These are phyloP conservation scores for Tolypeutes matacus DNA, from an alignment of 2,797 vertebrate species.

Conservation along the genomic window DNA sequence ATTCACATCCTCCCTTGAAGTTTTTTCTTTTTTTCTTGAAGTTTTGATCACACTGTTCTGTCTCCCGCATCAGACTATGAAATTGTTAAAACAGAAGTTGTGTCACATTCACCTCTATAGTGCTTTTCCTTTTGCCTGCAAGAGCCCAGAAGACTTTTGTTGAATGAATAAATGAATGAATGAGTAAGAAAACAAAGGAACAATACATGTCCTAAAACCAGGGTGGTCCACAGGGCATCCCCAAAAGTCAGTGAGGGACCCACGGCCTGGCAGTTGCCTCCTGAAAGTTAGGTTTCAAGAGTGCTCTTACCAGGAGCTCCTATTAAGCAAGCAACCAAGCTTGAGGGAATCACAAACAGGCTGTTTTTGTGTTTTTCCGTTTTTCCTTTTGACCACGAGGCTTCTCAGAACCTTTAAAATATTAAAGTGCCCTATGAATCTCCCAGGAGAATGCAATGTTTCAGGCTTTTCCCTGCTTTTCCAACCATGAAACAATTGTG, in stretches of 20 bases:
- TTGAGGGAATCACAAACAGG: background rate
- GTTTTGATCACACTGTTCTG: background rate
- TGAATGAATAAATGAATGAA: background rate
- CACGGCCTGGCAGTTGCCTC: rapidly evolving
- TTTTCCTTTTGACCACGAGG: background rate
- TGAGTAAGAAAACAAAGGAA: background rate
- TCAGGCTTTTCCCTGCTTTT: background rate
- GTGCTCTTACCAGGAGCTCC: background rate
- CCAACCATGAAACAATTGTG: background rate
- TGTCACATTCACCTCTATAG: background rate
- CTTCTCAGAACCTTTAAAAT: background rate
- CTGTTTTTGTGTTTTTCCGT: background rate
- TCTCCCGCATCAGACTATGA: background rate
- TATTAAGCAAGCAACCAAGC: background rate
- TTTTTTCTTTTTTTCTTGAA: too few species aligned
- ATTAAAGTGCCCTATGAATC: background rate
- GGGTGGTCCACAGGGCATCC: background rate
- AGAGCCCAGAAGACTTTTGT: background rate
- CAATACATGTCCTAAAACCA: background rate
- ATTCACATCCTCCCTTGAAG: too few species aligned
- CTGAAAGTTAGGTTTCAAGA: background rate
- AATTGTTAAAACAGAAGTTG: background rate
- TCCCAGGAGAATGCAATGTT: background rate
- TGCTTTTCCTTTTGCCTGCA: background rate
- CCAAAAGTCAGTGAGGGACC: too few species aligned